Evolutionary conservation across 2,888 invertebrate species (phyloP).

Genomic region (Rhogogaster chlorosoma): DNA sequence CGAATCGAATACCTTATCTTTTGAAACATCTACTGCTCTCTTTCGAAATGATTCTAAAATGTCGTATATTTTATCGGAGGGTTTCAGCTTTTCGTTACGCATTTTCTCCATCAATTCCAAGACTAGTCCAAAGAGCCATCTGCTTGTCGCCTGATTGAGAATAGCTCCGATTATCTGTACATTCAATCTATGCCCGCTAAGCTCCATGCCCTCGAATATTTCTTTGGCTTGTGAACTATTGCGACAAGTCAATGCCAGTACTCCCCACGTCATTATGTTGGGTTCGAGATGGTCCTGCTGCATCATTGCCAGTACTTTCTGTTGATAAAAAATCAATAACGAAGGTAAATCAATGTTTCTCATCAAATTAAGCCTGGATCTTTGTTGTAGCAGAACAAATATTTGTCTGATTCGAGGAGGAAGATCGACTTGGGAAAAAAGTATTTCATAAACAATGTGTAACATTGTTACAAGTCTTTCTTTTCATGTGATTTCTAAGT

Average conservation of each 20-base stretch:
- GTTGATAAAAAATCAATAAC: constrained; percentile 59
- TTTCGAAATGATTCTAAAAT: constrained; percentile 83
- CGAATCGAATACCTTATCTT: constrained; percentile 77
- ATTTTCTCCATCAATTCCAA: constrained; percentile 85
- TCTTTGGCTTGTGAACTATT: constrained; percentile 82
- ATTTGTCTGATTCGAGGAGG: not conserved
- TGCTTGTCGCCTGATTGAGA: constrained; percentile 83
- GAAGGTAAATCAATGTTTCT: constrained; percentile 29
- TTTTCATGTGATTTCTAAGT: not conserved
- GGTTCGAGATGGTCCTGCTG: constrained; percentile 80
- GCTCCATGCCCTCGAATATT: constrained; percentile 86
- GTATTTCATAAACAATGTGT: not conserved
- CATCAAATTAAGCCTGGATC: not conserved
- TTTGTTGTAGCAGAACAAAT: not conserved
- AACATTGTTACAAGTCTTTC: not conserved
- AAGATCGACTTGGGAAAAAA: not conserved
- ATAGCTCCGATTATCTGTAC: constrained; percentile 88
- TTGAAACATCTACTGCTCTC: constrained; percentile 79
- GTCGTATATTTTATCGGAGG: constrained; percentile 82
- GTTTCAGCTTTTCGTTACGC: constrained; percentile 81
- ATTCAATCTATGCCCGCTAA: constrained; percentile 84
- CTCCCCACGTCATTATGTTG: constrained; percentile 92
- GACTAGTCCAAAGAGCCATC: constrained; percentile 84
- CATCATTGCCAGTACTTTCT: constrained; percentile 78
- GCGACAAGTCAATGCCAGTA: constrained; percentile 89